Conservation (phyloP, 2,888 invertebrate species). For the Drosophila differens region DNA sequence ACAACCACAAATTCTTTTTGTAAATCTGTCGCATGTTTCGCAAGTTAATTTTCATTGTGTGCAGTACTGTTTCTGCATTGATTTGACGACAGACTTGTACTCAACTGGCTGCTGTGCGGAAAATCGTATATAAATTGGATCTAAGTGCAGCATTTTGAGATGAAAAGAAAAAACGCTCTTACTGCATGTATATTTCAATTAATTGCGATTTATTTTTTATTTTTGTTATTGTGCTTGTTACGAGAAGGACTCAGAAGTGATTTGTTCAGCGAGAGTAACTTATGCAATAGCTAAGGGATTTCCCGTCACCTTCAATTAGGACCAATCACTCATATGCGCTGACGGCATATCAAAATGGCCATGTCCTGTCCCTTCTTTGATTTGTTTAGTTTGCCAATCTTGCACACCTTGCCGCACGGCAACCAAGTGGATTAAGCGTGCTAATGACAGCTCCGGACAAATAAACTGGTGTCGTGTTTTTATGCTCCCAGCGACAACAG, state of each 20-base stretch:
- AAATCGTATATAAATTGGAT: conserved; percentile 34
- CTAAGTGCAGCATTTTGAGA: conserved; percentile 3
- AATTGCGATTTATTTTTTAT: conserved; percentile 12
- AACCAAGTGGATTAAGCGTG: conserved; percentile 74
- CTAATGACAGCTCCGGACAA: conserved; percentile 68
- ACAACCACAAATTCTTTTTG: conserved; percentile 9
- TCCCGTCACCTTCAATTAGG: conserved; percentile 57
- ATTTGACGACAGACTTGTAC: conserved; percentile 1
- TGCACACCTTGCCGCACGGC: conserved; percentile 49
- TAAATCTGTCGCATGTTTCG: background rate
- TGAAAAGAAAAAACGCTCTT: background rate
- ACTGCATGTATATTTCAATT: conserved; percentile 10
- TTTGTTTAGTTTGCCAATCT: conserved; percentile 74
- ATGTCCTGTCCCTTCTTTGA: conserved; percentile 55
- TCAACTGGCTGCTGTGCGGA: conserved; percentile 4
- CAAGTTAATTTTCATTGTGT: conserved; percentile 6
- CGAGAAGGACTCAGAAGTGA: conserved; percentile 3
- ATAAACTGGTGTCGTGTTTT: conserved; percentile 56
- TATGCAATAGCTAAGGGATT: background rate
- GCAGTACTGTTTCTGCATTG: background rate
- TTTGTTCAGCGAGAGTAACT: conserved; percentile 8
- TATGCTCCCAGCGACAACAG: conserved; percentile 40
- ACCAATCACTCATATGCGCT: conserved; percentile 43
- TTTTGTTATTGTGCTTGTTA: background rate
- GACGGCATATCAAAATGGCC: conserved; percentile 46